Evolutionary conservation across 2,888 invertebrate species (phyloP).

Genomic region (Bugulina stolonifera): DNA sequence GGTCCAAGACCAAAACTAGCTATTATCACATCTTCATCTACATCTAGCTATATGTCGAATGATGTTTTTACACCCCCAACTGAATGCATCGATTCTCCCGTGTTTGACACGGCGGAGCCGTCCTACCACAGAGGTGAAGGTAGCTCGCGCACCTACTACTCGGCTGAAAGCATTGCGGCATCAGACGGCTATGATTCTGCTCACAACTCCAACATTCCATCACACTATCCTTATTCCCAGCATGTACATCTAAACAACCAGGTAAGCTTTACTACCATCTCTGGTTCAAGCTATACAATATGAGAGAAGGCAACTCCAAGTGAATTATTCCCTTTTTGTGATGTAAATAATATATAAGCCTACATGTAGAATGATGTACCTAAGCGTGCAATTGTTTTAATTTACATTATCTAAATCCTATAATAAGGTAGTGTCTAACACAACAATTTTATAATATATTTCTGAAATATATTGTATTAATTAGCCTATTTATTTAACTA

Average conservation of each 20-base stretch:
- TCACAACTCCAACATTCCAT: conserved; percentile 16
- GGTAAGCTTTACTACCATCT: background rate
- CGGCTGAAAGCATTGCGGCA: background rate
- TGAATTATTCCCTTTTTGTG: no score
- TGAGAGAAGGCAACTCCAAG: no score
- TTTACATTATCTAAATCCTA: no score
- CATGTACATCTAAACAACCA: background rate
- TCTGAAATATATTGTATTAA: background rate
- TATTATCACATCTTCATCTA: background rate
- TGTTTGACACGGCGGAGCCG: background rate
- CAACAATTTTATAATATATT: no score
- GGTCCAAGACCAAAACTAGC: background rate
- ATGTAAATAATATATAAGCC: no score
- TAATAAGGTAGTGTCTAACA: no score
- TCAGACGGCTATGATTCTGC: background rate
- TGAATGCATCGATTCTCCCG: conserved; percentile 10
- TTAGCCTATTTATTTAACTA: background rate
- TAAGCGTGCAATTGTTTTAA: no score
- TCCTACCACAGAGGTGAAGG: background rate
- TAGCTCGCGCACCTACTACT: background rate
- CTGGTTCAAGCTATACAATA: no score
- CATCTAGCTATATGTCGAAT: conserved; percentile 20
- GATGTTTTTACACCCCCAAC: conserved; percentile 7
- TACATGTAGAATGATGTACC: no score
- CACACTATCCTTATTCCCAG: background rate